These are phyloP conservation scores for Seira sanloemensis DNA, from an alignment of 2,888 invertebrate species.

Conservation along the genomic window DNA sequence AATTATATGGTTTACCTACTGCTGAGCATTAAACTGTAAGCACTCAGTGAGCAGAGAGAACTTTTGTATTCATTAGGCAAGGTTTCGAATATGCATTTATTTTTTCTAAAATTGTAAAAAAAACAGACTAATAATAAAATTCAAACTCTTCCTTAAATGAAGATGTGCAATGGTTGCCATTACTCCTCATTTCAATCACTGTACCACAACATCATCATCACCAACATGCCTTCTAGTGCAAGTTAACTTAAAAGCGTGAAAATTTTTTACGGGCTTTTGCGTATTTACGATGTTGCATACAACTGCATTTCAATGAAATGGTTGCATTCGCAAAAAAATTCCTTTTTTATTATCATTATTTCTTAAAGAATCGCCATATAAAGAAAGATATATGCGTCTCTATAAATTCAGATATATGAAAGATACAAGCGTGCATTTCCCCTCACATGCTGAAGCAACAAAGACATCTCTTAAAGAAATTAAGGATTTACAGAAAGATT, in stretches of 20 bases:
- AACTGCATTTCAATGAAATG: neutral
- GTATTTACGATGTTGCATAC: neutral
- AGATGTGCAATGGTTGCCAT: neutral
- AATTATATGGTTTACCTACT: conserved; percentile 18
- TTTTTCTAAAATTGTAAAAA: conserved; percentile 22
- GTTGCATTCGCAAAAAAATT: neutral
- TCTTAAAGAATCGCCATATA: neutral
- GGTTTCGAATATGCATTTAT: neutral
- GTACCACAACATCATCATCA: conserved; percentile 1
- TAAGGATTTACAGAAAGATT: neutral
- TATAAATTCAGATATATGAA: too few relatives aligned
- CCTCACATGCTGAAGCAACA: neutral
- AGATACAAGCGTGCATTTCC: neutral
- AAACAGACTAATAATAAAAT: neutral
- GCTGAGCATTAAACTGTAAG: conserved; percentile 11
- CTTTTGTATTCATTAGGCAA: conserved; percentile 3
- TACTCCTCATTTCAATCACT: neutral
- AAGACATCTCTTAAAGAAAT: neutral
- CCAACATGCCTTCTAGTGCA: neutral
- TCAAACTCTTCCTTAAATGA: neutral
- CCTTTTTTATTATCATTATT: neutral
- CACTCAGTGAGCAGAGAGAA: conserved; percentile 7
- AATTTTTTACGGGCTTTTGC: neutral
- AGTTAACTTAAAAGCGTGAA: neutral
- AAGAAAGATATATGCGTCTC: too few relatives aligned